A percentile compares a stretch with the other conserved stretches of the same genome.
These are phyloP conservation scores for Drosophila pseudotalamancana DNA, from an alignment of 2,888 invertebrate genomes.

Conservation along the genomic window DNA sequence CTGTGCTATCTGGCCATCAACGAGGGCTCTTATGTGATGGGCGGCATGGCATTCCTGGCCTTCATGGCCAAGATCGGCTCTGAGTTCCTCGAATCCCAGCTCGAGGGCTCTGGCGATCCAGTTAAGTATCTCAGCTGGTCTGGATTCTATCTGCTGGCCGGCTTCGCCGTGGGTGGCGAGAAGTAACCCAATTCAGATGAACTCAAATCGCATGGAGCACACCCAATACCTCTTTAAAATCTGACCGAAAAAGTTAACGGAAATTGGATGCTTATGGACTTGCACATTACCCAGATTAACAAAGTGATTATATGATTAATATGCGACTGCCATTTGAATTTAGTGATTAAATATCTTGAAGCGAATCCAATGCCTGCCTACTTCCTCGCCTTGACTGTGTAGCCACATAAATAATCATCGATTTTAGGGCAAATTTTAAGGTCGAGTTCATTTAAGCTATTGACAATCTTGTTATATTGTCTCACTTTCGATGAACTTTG, in stretches of 20 bases:
- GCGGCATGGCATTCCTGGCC: conserved; percentile 68
- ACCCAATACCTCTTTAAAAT: neutral
- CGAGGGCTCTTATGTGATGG: conserved; percentile 58
- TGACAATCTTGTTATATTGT: too few relatives aligned
- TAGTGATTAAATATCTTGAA: conserved; percentile 3
- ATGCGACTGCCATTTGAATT: conserved; percentile 1
- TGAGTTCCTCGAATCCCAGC: conserved; percentile 26
- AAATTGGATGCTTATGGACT: neutral
- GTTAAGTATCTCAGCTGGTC: conserved; percentile 55
- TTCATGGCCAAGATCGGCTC: conserved; percentile 68
- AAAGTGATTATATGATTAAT: conserved; percentile 3
- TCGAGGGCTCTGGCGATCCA: conserved; percentile 21
- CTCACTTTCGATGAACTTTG: too few relatives aligned
- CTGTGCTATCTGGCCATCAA: conserved; percentile 70
- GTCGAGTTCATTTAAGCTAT: too few relatives aligned
- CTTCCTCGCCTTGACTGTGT: neutral
- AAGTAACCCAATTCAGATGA: conserved; percentile 18
- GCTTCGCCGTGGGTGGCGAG: conserved; percentile 34
- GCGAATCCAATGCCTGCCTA: too few relatives aligned
- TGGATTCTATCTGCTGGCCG: conserved; percentile 51
- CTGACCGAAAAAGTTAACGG: neutral
- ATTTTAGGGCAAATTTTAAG: too few relatives aligned
- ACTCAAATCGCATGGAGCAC: neutral
- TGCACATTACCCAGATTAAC: conserved; percentile 6
- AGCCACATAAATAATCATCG: too few relatives aligned